A percentile compares a stretch with the other conserved stretches of the same genome.
Conservation (phyloP, 1,140 invertebrate genomes). For the Papilio machaon region DNA sequence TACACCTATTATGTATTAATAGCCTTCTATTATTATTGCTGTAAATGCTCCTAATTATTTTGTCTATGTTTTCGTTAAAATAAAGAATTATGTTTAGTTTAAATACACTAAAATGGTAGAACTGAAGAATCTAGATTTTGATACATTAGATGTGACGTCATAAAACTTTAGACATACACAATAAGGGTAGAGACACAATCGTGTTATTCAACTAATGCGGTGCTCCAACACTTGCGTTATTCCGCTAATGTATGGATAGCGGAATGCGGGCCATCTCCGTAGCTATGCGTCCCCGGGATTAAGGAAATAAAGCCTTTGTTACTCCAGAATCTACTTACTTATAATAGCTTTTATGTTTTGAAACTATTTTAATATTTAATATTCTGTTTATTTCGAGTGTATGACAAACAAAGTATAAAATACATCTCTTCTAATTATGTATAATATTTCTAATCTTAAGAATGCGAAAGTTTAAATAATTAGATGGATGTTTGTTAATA, state of each 20-base stretch:
- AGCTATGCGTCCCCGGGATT: conserved; percentile 6
- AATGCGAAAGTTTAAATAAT: too few species aligned
- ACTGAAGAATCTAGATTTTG: not conserved
- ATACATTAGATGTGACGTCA: not conserved
- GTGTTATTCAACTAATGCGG: not conserved
- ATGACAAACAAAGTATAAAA: not conserved
- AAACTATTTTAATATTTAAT: not conserved
- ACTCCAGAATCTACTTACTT: not conserved
- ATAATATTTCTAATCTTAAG: too few species aligned
- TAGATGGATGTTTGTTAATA: too few species aligned
- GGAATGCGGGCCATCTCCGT: conserved; percentile 6
- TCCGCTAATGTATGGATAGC: not conserved
- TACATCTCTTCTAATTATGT: not conserved
- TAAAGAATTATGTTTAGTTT: too few species aligned
- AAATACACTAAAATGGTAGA: too few species aligned
- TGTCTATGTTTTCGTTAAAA: too few species aligned
- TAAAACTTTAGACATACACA: not conserved
- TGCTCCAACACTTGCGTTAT: not conserved
- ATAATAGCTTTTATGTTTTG: conserved; percentile 1
- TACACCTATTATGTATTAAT: not conserved
- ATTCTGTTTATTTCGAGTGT: not conserved
- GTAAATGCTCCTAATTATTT: too few species aligned
- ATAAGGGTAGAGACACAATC: not conserved
- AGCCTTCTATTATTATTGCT: not conserved
- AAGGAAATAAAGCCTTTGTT: conserved; percentile 24